phyloP scores from a whole-genome alignment of 2,113 vertebrate species.

The Platichthys flesus region DNA sequence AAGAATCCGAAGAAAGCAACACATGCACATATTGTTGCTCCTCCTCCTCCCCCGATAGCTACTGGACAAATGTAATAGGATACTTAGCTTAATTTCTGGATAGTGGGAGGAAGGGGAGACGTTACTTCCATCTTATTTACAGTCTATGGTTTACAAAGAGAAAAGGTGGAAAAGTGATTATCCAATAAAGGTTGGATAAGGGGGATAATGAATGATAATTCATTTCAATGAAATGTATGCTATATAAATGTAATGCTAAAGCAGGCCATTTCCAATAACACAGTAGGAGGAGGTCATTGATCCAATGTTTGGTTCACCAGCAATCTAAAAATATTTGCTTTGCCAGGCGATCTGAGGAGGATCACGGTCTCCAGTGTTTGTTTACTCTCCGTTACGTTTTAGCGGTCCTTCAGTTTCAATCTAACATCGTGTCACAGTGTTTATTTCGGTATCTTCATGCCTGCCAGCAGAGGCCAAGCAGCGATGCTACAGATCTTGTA shows the following conservation, averaged over 20 bases:
- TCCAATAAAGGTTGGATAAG: neutral
- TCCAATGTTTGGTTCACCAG: neutral
- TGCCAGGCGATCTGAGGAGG: constrained; percentile 11
- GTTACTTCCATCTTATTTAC: too few relatives aligned
- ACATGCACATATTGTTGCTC: too few relatives aligned
- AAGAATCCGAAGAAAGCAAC: neutral
- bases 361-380: constrained; percentile 10
- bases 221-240: neutral
- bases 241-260: neutral
- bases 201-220: too few relatives aligned
- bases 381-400: constrained; percentile 27
- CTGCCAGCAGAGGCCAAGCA: constrained; percentile 32
- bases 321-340: constrained; percentile 22
- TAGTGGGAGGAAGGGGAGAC: neutral
- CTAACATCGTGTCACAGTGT: constrained; percentile 26
- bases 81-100: too few relatives aligned
- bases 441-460: constrained; percentile 42
- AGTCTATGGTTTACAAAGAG: too few relatives aligned
- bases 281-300: constrained; percentile 1
- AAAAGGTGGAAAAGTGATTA: neutral
- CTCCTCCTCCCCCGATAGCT: neutral
- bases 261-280: neutral
- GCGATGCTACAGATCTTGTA: constrained; percentile 53
- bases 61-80: too few relatives aligned
- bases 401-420: constrained; percentile 9